phyloP scores from a whole-genome alignment of 2,888 invertebrate genomes.

The Agonopterix subpropinquella region DNA sequence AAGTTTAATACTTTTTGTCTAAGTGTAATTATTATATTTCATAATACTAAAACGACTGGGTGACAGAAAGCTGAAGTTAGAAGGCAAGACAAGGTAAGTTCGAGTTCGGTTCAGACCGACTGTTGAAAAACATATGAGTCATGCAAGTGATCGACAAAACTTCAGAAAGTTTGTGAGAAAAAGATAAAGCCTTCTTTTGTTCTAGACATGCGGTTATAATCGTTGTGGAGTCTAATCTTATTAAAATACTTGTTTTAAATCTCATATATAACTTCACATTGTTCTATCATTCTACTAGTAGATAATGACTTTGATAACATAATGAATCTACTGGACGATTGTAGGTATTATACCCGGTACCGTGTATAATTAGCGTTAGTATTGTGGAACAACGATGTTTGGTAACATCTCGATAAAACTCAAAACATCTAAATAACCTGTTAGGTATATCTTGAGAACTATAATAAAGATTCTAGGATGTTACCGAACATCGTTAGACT shows the following conservation, averaged over 20 bases:
- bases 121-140: slow-evolving; percentile 11
- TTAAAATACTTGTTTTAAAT: slow-evolving; percentile 8
- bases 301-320: slow-evolving; percentile 31
- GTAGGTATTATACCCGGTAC: slow-evolving; percentile 44
- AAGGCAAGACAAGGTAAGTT: slow-evolving; percentile 22
- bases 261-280: slow-evolving; percentile 20
- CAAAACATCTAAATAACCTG: too few relatives aligned
- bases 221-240: slow-evolving; percentile 9
- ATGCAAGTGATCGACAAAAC: slow-evolving; percentile 13
- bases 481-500: slow-evolving; percentile 36
- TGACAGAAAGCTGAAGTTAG: slow-evolving; percentile 13
- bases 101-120: slow-evolving; percentile 10
- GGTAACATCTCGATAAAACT: slow-evolving; percentile 24
- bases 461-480: slow-evolving; percentile 7
- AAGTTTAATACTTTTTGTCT: slow-evolving; percentile 1
- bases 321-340: slow-evolving; percentile 35
- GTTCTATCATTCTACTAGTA: slow-evolving; percentile 26
- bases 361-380: slow-evolving; percentile 53
- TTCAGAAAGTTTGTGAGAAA: background rate
- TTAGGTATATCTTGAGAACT: background rate
- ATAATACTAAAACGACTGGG: background rate
- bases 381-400: slow-evolving; percentile 30
- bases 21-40: background rate
- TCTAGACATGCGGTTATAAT: slow-evolving; percentile 50
- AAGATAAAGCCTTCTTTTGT: slow-evolving; percentile 2